Conservation (phyloP, 2,888 invertebrate genomes). For the Biston betularia region DNA sequence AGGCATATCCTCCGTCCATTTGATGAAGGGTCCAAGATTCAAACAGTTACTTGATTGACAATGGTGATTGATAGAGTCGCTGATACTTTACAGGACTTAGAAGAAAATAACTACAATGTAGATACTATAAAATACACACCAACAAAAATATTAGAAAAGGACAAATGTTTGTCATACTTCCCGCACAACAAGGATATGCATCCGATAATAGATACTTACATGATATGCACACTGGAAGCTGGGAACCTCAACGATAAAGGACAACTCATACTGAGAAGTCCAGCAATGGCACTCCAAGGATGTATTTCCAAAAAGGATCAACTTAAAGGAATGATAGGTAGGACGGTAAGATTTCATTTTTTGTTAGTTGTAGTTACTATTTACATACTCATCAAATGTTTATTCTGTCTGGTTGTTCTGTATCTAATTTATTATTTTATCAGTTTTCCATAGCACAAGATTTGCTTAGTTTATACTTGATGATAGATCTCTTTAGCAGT, state of each 20-base stretch:
- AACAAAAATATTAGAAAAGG: conserved; percentile 43
- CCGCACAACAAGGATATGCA: conserved; percentile 3
- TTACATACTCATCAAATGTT: no score
- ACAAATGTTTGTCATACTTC: conserved; percentile 39
- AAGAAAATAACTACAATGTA: conserved; percentile 20
- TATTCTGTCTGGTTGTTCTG: no score
- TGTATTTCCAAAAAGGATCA: conserved; percentile 12
- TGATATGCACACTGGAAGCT: conserved; percentile 34
- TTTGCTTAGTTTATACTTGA: no score
- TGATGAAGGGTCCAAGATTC: no score
- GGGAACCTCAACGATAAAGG: conserved; percentile 39
- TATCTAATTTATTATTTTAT: no score
- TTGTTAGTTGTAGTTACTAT: neutral
- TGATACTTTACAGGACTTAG: neutral
- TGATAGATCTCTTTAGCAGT: no score
- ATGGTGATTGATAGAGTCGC: no score
- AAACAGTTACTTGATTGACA: no score
- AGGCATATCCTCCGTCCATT: no score
- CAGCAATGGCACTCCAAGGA: neutral
- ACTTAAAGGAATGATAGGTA: conserved; percentile 9
- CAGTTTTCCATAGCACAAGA: no score
- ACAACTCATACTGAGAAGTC: neutral
- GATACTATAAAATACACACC: conserved; percentile 43
- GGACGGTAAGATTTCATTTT: conserved; percentile 10
- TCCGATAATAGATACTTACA: conserved; percentile 26